Percentiles rank a stretch among this genome's conserved stretches.
phyloP scores from a whole-genome alignment of 2,113 vertebrate species.

The Erpornis zantholeuca region DNA sequence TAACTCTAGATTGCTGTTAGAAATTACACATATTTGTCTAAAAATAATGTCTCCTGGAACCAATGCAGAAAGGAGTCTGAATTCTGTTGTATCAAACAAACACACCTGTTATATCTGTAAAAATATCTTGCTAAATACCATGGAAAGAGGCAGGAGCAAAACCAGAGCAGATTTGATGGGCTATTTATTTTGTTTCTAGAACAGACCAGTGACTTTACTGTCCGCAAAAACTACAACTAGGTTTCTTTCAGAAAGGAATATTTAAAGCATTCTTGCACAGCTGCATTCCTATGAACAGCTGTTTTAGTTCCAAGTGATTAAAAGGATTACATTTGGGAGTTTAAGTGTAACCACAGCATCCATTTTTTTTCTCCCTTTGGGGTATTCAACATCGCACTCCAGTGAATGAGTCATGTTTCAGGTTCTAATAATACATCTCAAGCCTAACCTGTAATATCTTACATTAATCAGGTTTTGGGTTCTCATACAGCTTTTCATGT shows the following conservation, averaged over 20 bases:
- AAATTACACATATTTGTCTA: not conserved
- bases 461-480: not conserved
- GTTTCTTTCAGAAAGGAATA: not conserved
- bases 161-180: not conserved
- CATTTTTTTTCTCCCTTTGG: not conserved
- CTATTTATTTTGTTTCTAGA: not conserved
- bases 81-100: not conserved
- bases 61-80: not conserved
- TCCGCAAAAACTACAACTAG: not conserved
- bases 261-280: not conserved
- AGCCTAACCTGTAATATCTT: not conserved
- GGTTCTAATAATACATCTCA: not conserved
- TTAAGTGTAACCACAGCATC: not conserved
- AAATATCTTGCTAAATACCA: not conserved
- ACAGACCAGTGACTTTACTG: not conserved
- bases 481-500: not conserved
- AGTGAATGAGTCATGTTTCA: not conserved
- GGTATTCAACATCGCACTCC: not conserved
- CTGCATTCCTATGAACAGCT: not conserved
- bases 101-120: not conserved
- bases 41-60: not conserved
- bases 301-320: not conserved
- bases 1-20: not conserved
- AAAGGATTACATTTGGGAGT: not conserved
- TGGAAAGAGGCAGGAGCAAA: not conserved